A percentile compares a stretch with the other conserved stretches of the same genome.
Evolutionary conservation across 2,113 vertebrate genomes (phyloP).

Genomic region (Sturnus vulgaris): DNA sequence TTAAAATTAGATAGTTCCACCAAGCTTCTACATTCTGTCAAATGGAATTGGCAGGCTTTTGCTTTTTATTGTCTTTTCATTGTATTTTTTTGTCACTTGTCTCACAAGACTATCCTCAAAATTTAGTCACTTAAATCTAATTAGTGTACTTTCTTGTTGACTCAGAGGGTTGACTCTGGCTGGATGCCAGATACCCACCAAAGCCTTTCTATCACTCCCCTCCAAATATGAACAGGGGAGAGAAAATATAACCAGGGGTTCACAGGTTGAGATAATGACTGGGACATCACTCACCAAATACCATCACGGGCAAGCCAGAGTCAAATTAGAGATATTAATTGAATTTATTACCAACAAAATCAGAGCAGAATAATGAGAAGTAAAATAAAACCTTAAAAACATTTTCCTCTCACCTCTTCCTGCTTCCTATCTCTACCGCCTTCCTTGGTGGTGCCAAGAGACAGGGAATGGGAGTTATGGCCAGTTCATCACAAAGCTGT

Average conservation of each 20-base stretch:
- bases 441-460: neutral
- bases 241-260: neutral
- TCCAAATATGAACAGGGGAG: neutral
- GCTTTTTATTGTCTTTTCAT: neutral
- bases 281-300: neutral
- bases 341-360: neutral
- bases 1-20: neutral
- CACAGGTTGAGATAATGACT: neutral
- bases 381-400: neutral
- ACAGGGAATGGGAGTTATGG: no score
- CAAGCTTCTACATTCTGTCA: neutral
- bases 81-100: neutral
- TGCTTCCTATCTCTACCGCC: neutral
- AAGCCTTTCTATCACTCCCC: neutral
- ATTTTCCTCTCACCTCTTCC: fast-evolving
- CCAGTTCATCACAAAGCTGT: neutral
- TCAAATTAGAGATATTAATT: neutral
- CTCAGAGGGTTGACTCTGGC: neutral
- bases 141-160: neutral
- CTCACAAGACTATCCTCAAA: neutral
- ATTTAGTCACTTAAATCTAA: neutral
- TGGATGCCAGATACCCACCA: neutral
- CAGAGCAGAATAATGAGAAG: neutral
- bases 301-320: fast-evolving
- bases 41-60: neutral